phyloP scores from a whole-genome alignment of 2,113 vertebrate species.

The Leptosomus discolor region DNA sequence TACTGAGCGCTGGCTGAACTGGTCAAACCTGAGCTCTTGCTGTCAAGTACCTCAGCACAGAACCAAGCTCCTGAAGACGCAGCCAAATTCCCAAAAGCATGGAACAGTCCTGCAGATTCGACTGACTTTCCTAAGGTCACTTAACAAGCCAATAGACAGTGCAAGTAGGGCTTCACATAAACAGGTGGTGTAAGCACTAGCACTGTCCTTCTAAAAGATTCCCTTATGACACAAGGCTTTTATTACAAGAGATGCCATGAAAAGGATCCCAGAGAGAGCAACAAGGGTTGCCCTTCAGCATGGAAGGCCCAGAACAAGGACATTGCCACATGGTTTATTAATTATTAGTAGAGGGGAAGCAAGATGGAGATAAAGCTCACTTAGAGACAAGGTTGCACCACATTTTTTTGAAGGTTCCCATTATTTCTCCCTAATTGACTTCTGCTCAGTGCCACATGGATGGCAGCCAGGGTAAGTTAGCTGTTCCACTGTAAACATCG shows the following conservation, averaged over 20 bases:
- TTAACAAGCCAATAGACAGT: neutral
- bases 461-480: neutral
- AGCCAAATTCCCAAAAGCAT: neutral
- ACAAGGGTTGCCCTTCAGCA: neutral
- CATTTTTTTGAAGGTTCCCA: neutral
- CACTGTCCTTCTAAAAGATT: neutral
- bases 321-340: neutral
- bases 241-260: neutral
- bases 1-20: neutral
- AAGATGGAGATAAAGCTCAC: neutral
- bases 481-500: neutral
- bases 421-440: neutral
- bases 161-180: neutral
- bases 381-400: neutral
- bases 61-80: neutral
- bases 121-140: neutral
- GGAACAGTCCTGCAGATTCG: neutral
- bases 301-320: neutral
- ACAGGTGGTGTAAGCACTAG: neutral
- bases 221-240: rapidly evolving
- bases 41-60: neutral
- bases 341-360: neutral
- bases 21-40: neutral
- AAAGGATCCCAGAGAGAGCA: neutral
- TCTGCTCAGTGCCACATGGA: neutral